These are phyloP conservation scores for Drosophila conformis DNA, from an alignment of 2,888 invertebrate species.

Conservation along the genomic window DNA sequence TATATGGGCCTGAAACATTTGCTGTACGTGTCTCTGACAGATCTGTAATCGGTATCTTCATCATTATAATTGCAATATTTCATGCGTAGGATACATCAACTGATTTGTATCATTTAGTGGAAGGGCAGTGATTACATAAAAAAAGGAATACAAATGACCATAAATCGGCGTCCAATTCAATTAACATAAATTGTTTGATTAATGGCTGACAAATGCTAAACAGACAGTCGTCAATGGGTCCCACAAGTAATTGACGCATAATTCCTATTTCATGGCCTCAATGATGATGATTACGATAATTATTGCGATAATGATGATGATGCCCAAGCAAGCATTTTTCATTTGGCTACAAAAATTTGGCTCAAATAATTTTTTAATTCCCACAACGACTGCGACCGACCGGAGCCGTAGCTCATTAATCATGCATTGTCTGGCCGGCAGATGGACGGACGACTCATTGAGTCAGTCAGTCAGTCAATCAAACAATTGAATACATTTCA, in stretches of 20 bases:
- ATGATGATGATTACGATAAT: slow-evolving; percentile 41
- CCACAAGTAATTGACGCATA: slow-evolving; percentile 69
- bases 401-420: slow-evolving; percentile 60
- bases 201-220: slow-evolving; percentile 71
- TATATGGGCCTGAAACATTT: slow-evolving; percentile 5
- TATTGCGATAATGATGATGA: slow-evolving; percentile 23
- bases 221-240: slow-evolving; percentile 37
- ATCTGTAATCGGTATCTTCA: slow-evolving; percentile 24
- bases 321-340: slow-evolving; percentile 40
- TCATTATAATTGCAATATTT: slow-evolving; percentile 14
- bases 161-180: slow-evolving; percentile 79
- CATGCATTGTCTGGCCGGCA: slow-evolving; percentile 64
- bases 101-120: neutral
- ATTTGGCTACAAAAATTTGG: slow-evolving; percentile 48
- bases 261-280: slow-evolving; percentile 48
- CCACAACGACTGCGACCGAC: slow-evolving; percentile 33
- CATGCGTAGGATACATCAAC: neutral
- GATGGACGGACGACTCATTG: slow-evolving; percentile 21
- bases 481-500: slow-evolving; percentile 79
- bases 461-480: slow-evolving; percentile 64
- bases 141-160: slow-evolving; percentile 34
- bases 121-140: neutral
- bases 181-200: slow-evolving; percentile 79
- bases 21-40: slow-evolving; percentile 6
- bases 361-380: slow-evolving; percentile 76